A percentile compares a stretch with the other conserved stretches of the same genome.
Evolutionary conservation across 35 echinoderm and acorn worm species (phyloP).

Genomic region (Acanthaster planci): DNA sequence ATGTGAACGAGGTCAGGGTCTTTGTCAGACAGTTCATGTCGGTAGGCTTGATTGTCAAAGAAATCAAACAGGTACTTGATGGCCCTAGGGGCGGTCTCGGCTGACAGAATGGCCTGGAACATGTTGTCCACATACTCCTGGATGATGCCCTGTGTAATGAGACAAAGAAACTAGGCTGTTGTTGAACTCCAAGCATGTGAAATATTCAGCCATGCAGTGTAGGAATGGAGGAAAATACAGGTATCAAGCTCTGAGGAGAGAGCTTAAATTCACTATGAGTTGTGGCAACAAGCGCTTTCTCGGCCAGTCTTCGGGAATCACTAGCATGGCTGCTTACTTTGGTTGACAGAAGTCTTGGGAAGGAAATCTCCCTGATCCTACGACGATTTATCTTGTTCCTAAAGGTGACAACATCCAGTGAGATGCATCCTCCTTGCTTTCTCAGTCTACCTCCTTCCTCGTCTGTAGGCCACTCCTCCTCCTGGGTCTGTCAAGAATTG

Average conservation of each 20-base stretch:
- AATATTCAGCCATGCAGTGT: no score
- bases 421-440: neutral
- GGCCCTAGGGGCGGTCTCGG: neutral
- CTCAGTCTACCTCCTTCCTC: neutral
- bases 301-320: no score
- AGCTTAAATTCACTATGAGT: no score
- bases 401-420: neutral
- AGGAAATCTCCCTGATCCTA: constrained; percentile 23
- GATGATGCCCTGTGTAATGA: constrained; percentile 60
- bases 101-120: constrained; percentile 69
- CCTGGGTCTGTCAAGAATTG: neutral
- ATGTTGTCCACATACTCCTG: constrained; percentile 93
- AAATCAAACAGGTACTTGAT: constrained; percentile 76
- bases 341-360: constrained; percentile 22
- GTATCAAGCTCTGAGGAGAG: no score
- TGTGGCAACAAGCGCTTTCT: no score
- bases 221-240: no score
- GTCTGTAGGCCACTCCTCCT: neutral
- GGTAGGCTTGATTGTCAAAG: constrained; percentile 61
- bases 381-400: neutral
- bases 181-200: neutral
- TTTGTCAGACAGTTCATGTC: constrained; percentile 16
- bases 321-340: neutral
- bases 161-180: neutral
- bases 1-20: constrained; percentile 45